Percentiles rank a stretch among this genome's conserved stretches.
Evolutionary conservation across 2,113 vertebrate species (phyloP).

Genomic region (Vanacampus margaritifer): DNA sequence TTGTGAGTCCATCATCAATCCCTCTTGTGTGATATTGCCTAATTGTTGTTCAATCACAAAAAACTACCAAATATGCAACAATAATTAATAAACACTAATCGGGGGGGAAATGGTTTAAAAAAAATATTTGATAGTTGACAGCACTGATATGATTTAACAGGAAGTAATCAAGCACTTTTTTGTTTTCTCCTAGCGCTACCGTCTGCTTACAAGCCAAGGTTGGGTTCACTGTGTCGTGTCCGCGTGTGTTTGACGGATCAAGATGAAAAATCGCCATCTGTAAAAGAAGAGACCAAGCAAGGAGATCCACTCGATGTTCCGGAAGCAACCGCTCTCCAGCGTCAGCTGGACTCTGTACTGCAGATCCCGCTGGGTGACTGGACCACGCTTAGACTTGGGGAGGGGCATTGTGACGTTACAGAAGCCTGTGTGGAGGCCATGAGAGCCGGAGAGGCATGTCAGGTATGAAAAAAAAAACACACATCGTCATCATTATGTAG

Average conservation of each 20-base stretch:
- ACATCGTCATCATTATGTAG: background rate
- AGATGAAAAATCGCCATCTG: background rate
- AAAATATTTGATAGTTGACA: no score
- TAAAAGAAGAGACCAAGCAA: slow-evolving; percentile 9
- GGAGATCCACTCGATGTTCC: background rate
- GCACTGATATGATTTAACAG: background rate
- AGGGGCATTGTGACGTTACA: slow-evolving; percentile 76
- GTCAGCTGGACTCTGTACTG: slow-evolving; percentile 56
- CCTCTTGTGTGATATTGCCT: no score
- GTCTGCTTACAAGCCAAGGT: slow-evolving; percentile 63
- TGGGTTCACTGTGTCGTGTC: slow-evolving; percentile 77
- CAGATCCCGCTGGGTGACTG: slow-evolving; percentile 72
- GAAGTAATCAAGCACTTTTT: background rate
- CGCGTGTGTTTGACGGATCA: slow-evolving; percentile 39
- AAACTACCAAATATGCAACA: no score
- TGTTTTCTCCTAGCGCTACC: slow-evolving; percentile 25
- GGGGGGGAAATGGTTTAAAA: no score
- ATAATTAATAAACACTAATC: no score
- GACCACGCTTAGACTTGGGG: slow-evolving; percentile 68
- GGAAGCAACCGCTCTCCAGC: slow-evolving; percentile 32
- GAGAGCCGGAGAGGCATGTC: slow-evolving; percentile 73
- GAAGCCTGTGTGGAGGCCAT: slow-evolving; percentile 83
- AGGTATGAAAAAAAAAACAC: slow-evolving; percentile 53
- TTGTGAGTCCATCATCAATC: no score
- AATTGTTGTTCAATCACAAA: no score